phyloP scores from a whole-genome alignment of 2,888 invertebrate genomes.

The Tenthredo mesomela region DNA sequence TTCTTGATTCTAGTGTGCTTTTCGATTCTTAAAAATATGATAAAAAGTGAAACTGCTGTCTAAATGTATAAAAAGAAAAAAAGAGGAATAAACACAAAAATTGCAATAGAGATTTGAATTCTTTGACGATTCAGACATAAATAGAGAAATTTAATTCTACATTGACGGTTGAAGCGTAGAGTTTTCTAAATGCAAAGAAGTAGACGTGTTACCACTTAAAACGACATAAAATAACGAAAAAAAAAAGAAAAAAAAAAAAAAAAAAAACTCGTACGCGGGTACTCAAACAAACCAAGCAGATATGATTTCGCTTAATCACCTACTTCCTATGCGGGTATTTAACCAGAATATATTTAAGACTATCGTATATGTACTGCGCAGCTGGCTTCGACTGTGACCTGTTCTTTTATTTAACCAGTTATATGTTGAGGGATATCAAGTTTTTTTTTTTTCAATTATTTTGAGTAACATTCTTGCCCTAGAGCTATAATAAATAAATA shows the following conservation, averaged over 20 bases:
- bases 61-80: background rate
- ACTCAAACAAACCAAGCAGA: constrained; percentile 35
- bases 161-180: background rate
- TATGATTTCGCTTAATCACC: constrained; percentile 48
- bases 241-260: background rate
- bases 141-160: background rate
- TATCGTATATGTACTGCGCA: constrained; percentile 12
- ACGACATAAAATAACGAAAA: background rate
- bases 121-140: background rate
- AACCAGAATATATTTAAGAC: constrained; percentile 37
- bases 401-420: background rate
- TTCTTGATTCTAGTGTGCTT: background rate
- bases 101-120: background rate
- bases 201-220: background rate
- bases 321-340: constrained; percentile 48
- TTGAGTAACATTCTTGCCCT: no score
- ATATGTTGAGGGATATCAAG: background rate
- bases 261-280: background rate
- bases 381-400: background rate
- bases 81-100: background rate
- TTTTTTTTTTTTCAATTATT: no score
- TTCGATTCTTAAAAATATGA: background rate
- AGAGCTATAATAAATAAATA: no score
- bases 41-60: background rate
- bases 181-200: constrained; percentile 46